These are phyloP conservation scores for Pipistrellus pygmaeus DNA, from an alignment of 2,797 vertebrate species.

Conservation along the genomic window DNA sequence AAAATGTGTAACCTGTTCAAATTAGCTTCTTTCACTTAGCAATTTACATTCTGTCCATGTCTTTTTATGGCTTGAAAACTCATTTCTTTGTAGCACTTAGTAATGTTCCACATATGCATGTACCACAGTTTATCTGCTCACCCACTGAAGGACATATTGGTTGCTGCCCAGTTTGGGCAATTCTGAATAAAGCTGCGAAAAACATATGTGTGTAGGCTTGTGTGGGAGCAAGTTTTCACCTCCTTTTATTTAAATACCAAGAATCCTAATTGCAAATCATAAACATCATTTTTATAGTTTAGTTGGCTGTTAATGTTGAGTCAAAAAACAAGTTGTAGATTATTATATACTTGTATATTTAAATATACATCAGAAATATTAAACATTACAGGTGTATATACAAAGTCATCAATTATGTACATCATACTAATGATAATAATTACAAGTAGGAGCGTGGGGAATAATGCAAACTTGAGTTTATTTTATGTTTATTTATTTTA, in stretches of 20 bases:
- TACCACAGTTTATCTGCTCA: neutral
- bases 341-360: neutral
- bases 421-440: neutral
- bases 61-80: neutral
- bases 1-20: neutral
- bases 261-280: neutral
- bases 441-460: neutral
- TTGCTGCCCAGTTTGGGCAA: neutral
- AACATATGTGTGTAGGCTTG: neutral
- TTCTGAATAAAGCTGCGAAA: neutral
- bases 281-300: neutral
- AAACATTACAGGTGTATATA: neutral
- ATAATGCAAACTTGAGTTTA: neutral
- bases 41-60: neutral
- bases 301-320: neutral
- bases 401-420: neutral
- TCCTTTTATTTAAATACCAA: neutral
- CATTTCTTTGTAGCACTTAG: neutral
- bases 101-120: neutral
- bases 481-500: neutral
- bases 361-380: neutral
- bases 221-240: neutral
- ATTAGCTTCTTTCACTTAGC: neutral
- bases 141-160: neutral
- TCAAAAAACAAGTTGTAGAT: neutral